phyloP scores from a whole-genome alignment of 2,888 invertebrate species.

The Microctonus brassicae region DNA sequence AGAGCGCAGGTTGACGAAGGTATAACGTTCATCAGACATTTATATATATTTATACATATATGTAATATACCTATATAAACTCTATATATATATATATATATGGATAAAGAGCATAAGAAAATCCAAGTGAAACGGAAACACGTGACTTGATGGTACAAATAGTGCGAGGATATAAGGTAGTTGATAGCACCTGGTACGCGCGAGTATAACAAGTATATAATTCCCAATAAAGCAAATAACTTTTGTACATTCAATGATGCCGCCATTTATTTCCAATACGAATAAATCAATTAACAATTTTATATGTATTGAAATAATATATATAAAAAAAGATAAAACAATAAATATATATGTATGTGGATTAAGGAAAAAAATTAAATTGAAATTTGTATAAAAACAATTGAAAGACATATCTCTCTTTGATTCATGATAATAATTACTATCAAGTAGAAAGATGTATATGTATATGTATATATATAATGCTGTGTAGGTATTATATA shows the following conservation, averaged over 20 bases:
- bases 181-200: constrained; percentile 54
- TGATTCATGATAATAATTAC: too few relatives aligned
- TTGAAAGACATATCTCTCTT: too few relatives aligned
- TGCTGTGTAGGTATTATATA: too few relatives aligned
- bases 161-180: constrained; percentile 37
- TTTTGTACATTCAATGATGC: not conserved
- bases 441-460: not conserved
- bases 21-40: too few relatives aligned
- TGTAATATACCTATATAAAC: not conserved
- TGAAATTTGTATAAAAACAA: too few relatives aligned
- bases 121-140: constrained; percentile 32
- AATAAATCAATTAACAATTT: not conserved
- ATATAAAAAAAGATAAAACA: not conserved
- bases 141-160: constrained; percentile 46
- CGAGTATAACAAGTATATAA: not conserved
- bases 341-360: not conserved
- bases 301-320: not conserved
- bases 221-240: not conserved
- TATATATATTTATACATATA: not conserved
- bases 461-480: too few relatives aligned
- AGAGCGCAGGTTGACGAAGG: too few relatives aligned
- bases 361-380: too few relatives aligned
- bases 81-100: not conserved
- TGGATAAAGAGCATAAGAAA: constrained; percentile 1
- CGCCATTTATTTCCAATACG: not conserved